phyloP scores from a whole-genome alignment of 2,113 vertebrate species.

The Phycodurus eques region DNA sequence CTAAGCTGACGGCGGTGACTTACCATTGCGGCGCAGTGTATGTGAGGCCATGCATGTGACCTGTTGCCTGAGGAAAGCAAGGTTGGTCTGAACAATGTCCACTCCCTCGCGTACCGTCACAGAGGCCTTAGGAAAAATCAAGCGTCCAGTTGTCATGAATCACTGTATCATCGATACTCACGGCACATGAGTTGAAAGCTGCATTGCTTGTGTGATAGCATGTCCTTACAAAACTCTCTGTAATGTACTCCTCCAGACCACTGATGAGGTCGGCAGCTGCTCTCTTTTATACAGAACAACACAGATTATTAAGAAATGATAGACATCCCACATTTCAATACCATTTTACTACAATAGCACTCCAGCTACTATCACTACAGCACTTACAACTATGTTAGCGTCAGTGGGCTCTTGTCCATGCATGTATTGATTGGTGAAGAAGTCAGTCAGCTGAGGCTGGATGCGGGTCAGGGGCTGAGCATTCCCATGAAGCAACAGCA shows the following conservation, averaged over 20 bases:
- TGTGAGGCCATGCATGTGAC: conserved; percentile 81
- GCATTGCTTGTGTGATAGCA: not conserved
- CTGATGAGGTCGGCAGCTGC: conserved; percentile 78
- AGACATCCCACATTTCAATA: too few species aligned
- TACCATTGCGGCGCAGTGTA: conserved; percentile 80
- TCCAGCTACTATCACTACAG: not conserved
- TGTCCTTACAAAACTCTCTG: conserved; percentile 81
- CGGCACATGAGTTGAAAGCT: too few species aligned
- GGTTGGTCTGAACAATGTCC: conserved; percentile 82
- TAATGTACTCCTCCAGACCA: conserved; percentile 79
- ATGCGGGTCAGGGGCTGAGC: conserved; percentile 82
- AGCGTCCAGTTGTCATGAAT: not conserved
- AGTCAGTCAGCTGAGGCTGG: conserved; percentile 77
- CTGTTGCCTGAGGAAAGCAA: conserved; percentile 82
- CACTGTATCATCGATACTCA: too few species aligned
- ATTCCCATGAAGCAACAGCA: conserved; percentile 83
- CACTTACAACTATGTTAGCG: conserved; percentile 69
- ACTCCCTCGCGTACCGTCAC: conserved; percentile 81
- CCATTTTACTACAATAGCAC: too few species aligned
- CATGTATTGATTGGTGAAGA: conserved; percentile 82
- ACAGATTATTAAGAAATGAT: not conserved
- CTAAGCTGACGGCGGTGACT: not conserved
- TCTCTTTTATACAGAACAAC: conserved; percentile 38
- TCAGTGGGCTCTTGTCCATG: conserved; percentile 77
- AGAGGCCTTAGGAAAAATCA: conserved; percentile 66